A percentile compares a stretch with the other conserved stretches of the same genome.
These are phyloP conservation scores for Physella acuta DNA, from an alignment of 1,140 invertebrate species.

Conservation along the genomic window DNA sequence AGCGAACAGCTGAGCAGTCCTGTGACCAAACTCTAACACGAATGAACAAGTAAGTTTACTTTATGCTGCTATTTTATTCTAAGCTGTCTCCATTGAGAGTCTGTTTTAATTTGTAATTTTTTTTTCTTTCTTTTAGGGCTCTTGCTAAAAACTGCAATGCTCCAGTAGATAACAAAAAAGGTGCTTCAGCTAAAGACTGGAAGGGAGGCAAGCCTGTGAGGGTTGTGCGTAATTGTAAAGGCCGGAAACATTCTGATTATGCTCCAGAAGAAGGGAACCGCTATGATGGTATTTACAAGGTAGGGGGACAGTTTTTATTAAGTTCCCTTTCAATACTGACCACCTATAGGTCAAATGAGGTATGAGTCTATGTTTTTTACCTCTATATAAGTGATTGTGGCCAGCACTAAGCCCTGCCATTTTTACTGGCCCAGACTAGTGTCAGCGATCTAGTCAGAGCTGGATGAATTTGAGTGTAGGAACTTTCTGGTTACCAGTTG, in stretches of 20 bases:
- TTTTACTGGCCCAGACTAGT: too few relatives aligned
- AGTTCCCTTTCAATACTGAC: too few relatives aligned
- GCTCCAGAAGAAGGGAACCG: slow-evolving; percentile 74
- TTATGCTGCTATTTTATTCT: background rate
- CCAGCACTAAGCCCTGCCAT: background rate
- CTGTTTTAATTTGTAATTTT: background rate
- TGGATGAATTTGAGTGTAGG: too few relatives aligned
- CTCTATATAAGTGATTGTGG: background rate
- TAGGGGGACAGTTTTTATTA: too few relatives aligned
- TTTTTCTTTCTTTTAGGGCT: slow-evolving; percentile 63
- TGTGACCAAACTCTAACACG: slow-evolving; percentile 78
- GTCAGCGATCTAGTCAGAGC: too few relatives aligned
- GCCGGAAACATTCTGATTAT: slow-evolving; percentile 74
- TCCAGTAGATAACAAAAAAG: slow-evolving; percentile 67
- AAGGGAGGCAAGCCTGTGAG: slow-evolving; percentile 74
- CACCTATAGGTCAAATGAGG: too few relatives aligned
- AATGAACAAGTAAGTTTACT: slow-evolving; percentile 69
- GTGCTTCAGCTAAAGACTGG: slow-evolving; percentile 76
- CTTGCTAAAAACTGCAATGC: slow-evolving; percentile 79
- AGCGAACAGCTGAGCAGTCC: slow-evolving; percentile 77
- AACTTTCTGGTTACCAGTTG: too few relatives aligned
- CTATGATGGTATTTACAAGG: slow-evolving; percentile 65
- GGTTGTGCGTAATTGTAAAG: slow-evolving; percentile 78
- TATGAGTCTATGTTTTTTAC: background rate
- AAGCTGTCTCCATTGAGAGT: background rate